phyloP scores from a whole-genome alignment of 2,888 invertebrate genomes.

The Dexiosoma caninum region DNA sequence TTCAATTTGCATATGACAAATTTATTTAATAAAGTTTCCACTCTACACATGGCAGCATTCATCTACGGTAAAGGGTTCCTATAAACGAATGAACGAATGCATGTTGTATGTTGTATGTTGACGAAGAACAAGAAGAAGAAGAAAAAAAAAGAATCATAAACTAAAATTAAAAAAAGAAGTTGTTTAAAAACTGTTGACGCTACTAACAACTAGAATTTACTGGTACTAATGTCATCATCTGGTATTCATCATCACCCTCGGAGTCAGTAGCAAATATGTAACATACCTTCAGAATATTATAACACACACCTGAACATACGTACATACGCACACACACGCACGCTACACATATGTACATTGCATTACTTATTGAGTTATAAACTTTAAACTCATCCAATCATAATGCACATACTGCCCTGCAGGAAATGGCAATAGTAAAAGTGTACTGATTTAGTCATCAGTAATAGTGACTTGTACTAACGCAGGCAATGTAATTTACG shows the following conservation, averaged over 20 bases:
- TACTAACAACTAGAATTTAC: constrained; percentile 35
- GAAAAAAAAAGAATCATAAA: constrained; percentile 4
- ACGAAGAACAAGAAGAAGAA: too few relatives aligned
- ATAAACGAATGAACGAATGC: constrained; percentile 6
- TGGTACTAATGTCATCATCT: constrained; percentile 60
- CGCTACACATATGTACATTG: neutral
- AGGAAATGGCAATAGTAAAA: too few relatives aligned
- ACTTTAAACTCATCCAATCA: too few relatives aligned
- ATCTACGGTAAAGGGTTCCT: neutral
- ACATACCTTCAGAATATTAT: constrained; percentile 27
- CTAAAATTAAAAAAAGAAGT: constrained; percentile 52
- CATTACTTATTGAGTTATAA: constrained; percentile 21
- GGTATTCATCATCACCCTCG: constrained; percentile 52
- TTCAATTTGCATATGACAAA: constrained; percentile 64
- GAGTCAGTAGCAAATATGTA: constrained; percentile 28
- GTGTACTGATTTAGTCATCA: too few relatives aligned
- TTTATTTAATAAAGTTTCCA: constrained; percentile 62
- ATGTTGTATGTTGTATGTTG: too few relatives aligned
- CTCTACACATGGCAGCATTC: constrained; percentile 39
- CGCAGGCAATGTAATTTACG: too few relatives aligned
- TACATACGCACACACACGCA: neutral
- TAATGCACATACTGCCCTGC: too few relatives aligned
- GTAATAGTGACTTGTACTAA: too few relatives aligned
- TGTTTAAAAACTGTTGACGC: constrained; percentile 47
- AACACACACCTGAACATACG: constrained; percentile 6